A percentile compares a stretch with the other conserved stretches of the same genome.
Evolutionary conservation across 2,113 vertebrate species (phyloP).

Genomic region (Bungarus multicinctus): DNA sequence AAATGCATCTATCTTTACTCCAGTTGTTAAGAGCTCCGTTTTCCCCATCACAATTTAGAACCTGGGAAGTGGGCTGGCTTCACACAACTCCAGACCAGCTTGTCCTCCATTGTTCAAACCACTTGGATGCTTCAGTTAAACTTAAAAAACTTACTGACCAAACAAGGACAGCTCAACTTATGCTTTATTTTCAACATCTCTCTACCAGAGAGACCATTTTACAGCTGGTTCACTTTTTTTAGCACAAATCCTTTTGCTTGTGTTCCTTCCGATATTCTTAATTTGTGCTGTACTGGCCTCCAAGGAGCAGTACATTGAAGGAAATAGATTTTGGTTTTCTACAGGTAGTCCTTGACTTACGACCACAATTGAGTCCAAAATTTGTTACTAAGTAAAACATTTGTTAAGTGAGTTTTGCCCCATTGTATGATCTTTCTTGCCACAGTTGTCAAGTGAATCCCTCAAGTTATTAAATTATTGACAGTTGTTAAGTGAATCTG

Average conservation of each 20-base stretch:
- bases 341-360: background rate
- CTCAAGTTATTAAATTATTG: background rate
- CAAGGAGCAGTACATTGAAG: background rate
- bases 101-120: background rate
- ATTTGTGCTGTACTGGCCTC: background rate
- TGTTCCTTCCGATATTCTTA: background rate
- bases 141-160: background rate
- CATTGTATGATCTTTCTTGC: background rate
- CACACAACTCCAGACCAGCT: background rate
- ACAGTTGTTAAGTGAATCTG: background rate
- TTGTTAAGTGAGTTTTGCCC: background rate
- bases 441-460: background rate
- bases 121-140: background rate
- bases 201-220: background rate
- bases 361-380: background rate
- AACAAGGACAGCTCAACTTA: background rate
- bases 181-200: background rate
- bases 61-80: background rate
- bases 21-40: background rate
- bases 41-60: background rate
- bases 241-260: background rate
- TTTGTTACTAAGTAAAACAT: background rate
- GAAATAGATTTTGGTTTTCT: background rate
- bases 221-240: background rate
- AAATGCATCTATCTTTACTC: background rate